Evolutionary conservation across 23 tunicate genomes (phyloP).

Genomic region (Ciona savignyi): DNA sequence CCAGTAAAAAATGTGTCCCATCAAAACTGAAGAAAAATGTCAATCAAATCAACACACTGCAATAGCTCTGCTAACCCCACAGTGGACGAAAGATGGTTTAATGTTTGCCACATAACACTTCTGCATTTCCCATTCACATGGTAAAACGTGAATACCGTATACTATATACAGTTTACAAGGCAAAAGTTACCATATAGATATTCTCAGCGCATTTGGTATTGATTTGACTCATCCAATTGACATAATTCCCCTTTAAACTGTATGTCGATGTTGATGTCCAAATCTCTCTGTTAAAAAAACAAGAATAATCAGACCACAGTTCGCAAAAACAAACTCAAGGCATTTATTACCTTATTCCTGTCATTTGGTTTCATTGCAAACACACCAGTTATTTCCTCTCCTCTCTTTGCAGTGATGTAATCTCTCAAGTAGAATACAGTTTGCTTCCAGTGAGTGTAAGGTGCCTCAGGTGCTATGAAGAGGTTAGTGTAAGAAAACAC

Average conservation of each 20-base stretch:
- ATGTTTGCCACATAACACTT: no score
- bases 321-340: not conserved
- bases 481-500: not conserved
- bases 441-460: conserved; percentile 99
- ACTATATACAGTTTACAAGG: no score
- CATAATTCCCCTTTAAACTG: conserved; percentile 73
- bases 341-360: conserved; percentile 68
- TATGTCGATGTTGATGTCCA: conserved; percentile 68
- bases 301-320: not conserved
- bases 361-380: conserved; percentile 79
- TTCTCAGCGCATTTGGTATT: conserved; percentile 71
- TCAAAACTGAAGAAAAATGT: no score
- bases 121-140: no score
- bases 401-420: conserved; percentile 83
- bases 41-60: no score
- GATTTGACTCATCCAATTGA: conserved; percentile 55
- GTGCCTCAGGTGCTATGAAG: conserved; percentile 64
- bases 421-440: conserved; percentile 95
- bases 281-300: conserved; percentile 63
- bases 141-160: no score
- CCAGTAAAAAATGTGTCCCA: no score
- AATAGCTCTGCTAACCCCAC: no score
- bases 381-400: conserved; percentile 67
- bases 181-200: no score
- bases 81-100: no score